Conservation (phyloP, 2,888 invertebrate species). For the Furcula furcula region DNA sequence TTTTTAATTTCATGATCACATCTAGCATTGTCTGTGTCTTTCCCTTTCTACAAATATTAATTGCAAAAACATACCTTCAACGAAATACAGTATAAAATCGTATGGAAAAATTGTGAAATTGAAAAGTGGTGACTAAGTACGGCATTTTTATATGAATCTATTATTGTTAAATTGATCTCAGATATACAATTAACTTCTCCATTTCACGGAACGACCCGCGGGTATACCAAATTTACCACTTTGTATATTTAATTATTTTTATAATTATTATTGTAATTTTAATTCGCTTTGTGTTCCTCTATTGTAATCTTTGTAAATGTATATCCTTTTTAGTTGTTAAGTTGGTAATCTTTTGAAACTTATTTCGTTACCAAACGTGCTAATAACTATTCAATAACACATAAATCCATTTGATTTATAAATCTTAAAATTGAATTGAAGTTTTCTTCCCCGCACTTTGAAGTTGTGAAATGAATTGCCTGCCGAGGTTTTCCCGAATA, state of each 20-base stretch:
- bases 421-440: constrained; percentile 27
- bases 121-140: constrained; percentile 19
- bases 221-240: constrained; percentile 73
- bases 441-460: too few species aligned
- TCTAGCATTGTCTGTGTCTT: neutral
- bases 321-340: constrained; percentile 30
- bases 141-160: constrained; percentile 50
- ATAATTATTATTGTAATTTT: constrained; percentile 34
- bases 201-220: constrained; percentile 52
- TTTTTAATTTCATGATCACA: neutral
- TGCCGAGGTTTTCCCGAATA: too few species aligned
- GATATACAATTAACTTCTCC: constrained; percentile 40
- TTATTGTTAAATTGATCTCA: constrained; percentile 67
- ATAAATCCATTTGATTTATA: constrained; percentile 2
- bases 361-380: constrained; percentile 12
- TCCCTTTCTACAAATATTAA: neutral
- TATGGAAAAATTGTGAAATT: constrained; percentile 2
- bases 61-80: constrained; percentile 3
- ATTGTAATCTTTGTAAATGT: constrained; percentile 56
- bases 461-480: too few species aligned
- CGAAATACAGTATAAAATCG: constrained; percentile 10
- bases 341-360: constrained; percentile 23
- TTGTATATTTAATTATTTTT: constrained; percentile 53
- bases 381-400: constrained; percentile 6
- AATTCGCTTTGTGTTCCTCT: constrained; percentile 75